Evolutionary conservation across 2,113 vertebrate genomes (phyloP), one percentile per base, ranked within the genome.

Genomic region (Chaenogobius annularis): DNA sequence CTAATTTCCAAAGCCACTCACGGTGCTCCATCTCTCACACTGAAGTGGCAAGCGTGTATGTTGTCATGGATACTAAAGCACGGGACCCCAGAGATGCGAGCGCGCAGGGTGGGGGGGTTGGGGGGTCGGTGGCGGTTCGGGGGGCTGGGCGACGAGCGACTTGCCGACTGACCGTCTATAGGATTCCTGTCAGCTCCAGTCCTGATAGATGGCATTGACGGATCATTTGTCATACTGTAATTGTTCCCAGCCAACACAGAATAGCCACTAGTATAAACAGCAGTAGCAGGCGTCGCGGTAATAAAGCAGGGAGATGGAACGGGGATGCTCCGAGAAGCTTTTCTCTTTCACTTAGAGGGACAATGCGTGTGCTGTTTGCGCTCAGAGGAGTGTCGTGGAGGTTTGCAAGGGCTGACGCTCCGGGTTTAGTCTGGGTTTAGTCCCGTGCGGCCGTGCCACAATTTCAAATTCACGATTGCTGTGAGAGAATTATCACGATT

Each of bases 161-260:
- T 93, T 95, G n/a, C n/a, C n/a, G n/a, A n/a, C n/a, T n/a, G 94
- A 94, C 75, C 1, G 93, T 91, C 93, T 96, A 98, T 97, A 96
- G 97, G 96, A 98, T 99, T 99, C 96, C 97, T 99, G 97, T 99
- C 97, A 94, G 87, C 91, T 91, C 89, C 4, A 89, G 86, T 58
- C 93, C 93, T 98, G 96, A 98, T 98, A 95, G 97, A 99, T 99
- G 96, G 87, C 95, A 94, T 93, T 96, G 97, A 98, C 95, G 95
- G 94, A 95, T 95, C 96, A 97, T 99, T 98, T 97, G 96, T 99
- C 97, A 99, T 97, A 96, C 93, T 94, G 95, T 98, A 98, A 98
- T 98, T 98, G 97, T 98, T 97, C 96, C 84, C 96, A 93, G 95
- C 96, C 97, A 98, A 98, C 96, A 95, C 72, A 83, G 94, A 97